phyloP scores from a whole-genome alignment of 2,797 vertebrate species.

The Sebastes itinus region DNA sequence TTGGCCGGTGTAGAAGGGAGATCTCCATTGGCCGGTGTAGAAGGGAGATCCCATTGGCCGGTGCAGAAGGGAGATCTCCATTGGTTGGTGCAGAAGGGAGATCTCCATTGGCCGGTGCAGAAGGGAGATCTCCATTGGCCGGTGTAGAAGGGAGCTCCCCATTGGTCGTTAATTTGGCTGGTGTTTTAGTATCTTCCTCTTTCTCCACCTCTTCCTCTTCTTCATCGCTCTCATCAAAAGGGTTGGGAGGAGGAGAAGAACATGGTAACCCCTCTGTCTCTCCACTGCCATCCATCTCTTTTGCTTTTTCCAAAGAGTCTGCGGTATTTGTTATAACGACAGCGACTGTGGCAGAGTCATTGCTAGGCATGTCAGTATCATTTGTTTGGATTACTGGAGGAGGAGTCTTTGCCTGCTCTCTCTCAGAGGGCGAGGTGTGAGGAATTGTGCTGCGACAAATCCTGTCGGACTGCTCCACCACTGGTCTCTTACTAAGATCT shows the following conservation, averaged over 20 bases:
- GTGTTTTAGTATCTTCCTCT: conserved; percentile 39
- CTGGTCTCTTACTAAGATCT: conserved; percentile 74
- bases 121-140: too few species aligned
- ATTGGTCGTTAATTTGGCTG: conserved; percentile 37
- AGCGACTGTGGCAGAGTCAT: neutral
- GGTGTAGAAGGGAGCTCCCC: conserved; percentile 46
- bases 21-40: conserved; percentile 40
- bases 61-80: conserved; percentile 41
- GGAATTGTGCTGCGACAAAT: conserved; percentile 42
- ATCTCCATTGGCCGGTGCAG: too few species aligned
- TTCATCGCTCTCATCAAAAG: conserved; percentile 83
- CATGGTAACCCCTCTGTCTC: conserved; percentile 10
- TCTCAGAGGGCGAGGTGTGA: conserved; percentile 34
- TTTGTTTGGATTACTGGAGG: conserved; percentile 9
- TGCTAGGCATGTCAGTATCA: neutral
- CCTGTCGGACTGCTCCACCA: conserved; percentile 35
- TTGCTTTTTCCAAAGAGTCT: conserved; percentile 39
- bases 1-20: conserved; percentile 22
- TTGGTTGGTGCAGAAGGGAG: conserved; percentile 12
- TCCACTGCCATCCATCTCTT: conserved; percentile 12
- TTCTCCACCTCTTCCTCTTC: conserved; percentile 65
- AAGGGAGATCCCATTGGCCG: neutral
- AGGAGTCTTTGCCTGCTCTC: conserved; percentile 28
- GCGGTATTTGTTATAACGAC: neutral
- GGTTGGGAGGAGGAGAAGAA: conserved; percentile 78